Evolutionary conservation across 2,113 vertebrate genomes (phyloP).

Genomic region (Otis tarda): DNA sequence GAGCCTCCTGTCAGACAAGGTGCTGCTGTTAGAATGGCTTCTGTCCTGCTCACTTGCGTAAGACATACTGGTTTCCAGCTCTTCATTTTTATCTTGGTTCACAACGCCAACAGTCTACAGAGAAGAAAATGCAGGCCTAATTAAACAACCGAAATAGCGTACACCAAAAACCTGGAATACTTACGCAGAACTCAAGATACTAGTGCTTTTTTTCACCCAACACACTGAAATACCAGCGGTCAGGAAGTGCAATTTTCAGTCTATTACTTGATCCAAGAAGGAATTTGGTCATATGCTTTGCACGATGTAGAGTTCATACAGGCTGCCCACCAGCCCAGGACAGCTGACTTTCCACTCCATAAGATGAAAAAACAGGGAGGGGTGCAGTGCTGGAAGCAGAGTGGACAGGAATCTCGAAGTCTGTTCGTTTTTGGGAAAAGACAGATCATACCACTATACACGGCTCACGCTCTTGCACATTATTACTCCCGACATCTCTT

Average conservation of each 20-base stretch:
- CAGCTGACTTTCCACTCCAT: neutral
- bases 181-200: neutral
- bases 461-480: neutral
- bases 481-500: neutral
- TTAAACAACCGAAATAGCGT: neutral
- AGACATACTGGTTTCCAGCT: conserved; percentile 70
- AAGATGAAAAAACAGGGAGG: neutral
- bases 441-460: neutral
- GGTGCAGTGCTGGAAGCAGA: neutral
- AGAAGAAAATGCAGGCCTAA: neutral
- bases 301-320: no score
- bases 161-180: neutral
- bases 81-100: conserved; percentile 78
- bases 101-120: conserved; percentile 76
- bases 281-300: no score
- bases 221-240: neutral
- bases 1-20: conserved; percentile 85
- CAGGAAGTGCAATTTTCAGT: neutral
- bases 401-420: neutral
- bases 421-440: neutral
- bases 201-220: no score
- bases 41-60: conserved; percentile 78
- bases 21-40: conserved; percentile 90
- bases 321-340: neutral
- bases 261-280: neutral